Evolutionary conservation across 1,140 invertebrate genomes (phyloP).

Genomic region (Hesperophylax magnus): DNA sequence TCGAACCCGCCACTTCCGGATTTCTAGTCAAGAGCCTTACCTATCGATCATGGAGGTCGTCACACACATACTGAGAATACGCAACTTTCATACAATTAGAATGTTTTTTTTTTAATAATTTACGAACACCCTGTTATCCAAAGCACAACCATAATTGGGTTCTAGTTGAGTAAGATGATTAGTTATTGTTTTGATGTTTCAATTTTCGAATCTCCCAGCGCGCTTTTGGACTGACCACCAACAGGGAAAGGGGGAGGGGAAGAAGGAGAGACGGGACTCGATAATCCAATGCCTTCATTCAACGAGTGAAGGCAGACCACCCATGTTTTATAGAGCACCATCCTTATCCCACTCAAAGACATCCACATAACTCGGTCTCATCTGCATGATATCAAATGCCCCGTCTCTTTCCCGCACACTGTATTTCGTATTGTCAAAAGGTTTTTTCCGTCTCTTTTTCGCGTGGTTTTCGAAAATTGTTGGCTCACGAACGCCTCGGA

Average conservation of each 20-base stretch:
- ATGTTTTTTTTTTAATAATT: no score
- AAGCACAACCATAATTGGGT: constrained; percentile 52
- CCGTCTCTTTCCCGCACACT: background rate
- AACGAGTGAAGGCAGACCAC: constrained; percentile 48
- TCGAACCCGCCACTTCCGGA: no score
- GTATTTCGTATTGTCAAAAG: background rate
- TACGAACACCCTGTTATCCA: constrained; percentile 21
- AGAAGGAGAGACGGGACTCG: background rate
- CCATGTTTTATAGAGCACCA: constrained; percentile 25
- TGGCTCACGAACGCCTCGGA: constrained; percentile 42
- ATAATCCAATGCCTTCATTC: constrained; percentile 38
- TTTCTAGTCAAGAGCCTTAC: no score
- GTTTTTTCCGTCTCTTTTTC: background rate
- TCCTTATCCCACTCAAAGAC: background rate
- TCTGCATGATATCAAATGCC: no score
- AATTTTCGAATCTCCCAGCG: constrained; percentile 50
- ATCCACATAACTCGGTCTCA: no score
- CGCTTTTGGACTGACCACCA: background rate
- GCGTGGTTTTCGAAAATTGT: background rate
- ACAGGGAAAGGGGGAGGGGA: background rate
- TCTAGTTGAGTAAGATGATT: constrained; percentile 58
- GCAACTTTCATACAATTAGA: no score
- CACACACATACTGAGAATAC: no score
- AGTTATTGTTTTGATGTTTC: constrained; percentile 59
- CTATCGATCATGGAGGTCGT: no score